Evolutionary conservation across 1,140 invertebrate genomes (phyloP).

Genomic region (Campodea augens): DNA sequence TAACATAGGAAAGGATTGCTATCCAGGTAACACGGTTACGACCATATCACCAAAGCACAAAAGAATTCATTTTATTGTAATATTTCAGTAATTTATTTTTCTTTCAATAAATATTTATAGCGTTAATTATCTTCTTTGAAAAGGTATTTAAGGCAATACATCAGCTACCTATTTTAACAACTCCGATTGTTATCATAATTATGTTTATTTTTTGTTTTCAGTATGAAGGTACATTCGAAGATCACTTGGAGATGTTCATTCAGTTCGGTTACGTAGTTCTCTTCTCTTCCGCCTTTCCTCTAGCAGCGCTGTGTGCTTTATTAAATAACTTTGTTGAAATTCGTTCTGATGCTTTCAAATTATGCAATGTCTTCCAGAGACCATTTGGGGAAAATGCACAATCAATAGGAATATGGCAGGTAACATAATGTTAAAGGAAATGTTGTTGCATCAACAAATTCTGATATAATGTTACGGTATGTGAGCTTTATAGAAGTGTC

Average conservation of each 20-base stretch:
- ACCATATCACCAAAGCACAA: too few relatives aligned
- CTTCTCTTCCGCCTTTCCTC: conserved; percentile 87
- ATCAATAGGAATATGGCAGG: conserved; percentile 94
- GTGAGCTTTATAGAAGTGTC: too few relatives aligned
- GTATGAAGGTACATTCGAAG: conserved; percentile 84
- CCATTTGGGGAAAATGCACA: conserved; percentile 81
- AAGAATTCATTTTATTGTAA: too few relatives aligned
- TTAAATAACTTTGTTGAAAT: conserved; percentile 89
- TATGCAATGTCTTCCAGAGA: conserved; percentile 81
- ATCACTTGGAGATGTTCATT: conserved; percentile 93
- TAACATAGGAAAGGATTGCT: too few relatives aligned
- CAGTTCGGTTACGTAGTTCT: conserved; percentile 92
- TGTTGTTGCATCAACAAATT: too few relatives aligned
- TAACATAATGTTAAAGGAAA: too few relatives aligned
- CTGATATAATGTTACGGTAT: too few relatives aligned
- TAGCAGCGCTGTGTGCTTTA: conserved; percentile 80
- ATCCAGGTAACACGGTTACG: too few relatives aligned
- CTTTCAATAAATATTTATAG: too few relatives aligned
- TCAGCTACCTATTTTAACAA: neutral
- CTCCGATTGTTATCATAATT: neutral
- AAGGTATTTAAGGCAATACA: neutral
- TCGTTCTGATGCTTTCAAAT: conserved; percentile 85
- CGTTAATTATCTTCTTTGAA: neutral
- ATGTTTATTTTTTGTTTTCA: conserved; percentile 24
- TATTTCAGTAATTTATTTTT: too few relatives aligned